A percentile compares a stretch with the other conserved stretches of the same genome.
These are phyloP conservation scores for Xanthorhoe spadicearia DNA, from an alignment of 2,888 invertebrate genomes.

Conservation along the genomic window DNA sequence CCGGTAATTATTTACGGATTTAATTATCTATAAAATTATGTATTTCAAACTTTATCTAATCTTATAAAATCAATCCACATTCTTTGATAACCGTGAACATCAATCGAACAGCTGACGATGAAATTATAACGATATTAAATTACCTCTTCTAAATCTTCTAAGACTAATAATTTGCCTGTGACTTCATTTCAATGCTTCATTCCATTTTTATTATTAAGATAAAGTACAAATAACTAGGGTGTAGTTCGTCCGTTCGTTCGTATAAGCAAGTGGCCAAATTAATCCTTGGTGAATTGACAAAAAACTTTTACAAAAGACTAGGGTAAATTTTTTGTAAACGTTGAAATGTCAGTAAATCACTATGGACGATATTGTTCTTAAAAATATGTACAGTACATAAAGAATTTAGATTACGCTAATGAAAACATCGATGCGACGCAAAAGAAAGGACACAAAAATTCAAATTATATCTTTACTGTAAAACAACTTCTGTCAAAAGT, in stretches of 20 bases:
- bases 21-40: conserved; percentile 23
- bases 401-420: no score
- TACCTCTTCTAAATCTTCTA: conserved; percentile 45
- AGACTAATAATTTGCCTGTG: background rate
- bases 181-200: background rate
- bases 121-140: conserved; percentile 72
- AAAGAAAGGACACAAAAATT: no score
- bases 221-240: no score
- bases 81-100: conserved; percentile 61
- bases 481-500: background rate
- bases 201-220: background rate
- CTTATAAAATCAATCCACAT: conserved; percentile 53
- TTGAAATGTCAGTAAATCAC: no score
- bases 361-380: no score
- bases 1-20: background rate
- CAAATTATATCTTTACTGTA: background rate
- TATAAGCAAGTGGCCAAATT: no score
- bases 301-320: background rate
- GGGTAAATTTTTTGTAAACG: background rate
- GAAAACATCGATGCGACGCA: no score
- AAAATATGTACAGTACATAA: no score
- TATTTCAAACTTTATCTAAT: conserved; percentile 37
- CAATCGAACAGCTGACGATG: conserved; percentile 59
- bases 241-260: no score
- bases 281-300: no score